These are phyloP conservation scores for Solenodon paradoxus DNA, from an alignment of 2,113 vertebrate genomes.

Conservation along the genomic window DNA sequence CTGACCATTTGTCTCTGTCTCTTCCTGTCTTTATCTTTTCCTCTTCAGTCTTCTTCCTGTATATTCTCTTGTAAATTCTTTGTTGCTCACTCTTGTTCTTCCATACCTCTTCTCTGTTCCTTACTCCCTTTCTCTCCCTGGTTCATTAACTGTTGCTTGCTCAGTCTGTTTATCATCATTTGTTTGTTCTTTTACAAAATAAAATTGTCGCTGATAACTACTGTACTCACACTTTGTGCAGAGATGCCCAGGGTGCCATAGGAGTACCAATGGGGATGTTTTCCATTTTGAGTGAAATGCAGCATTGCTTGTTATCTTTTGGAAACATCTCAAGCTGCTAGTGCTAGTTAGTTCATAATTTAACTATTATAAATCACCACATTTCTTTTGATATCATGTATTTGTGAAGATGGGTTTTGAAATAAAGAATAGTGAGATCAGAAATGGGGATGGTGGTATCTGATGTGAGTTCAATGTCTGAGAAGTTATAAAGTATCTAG, in stretches of 20 bases:
- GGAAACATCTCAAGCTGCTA: background rate
- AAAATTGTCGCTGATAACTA: background rate
- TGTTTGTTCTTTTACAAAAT: background rate
- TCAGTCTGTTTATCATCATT: background rate
- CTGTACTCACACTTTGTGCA: background rate
- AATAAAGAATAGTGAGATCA: background rate
- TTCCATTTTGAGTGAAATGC: background rate
- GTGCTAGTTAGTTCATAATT: background rate
- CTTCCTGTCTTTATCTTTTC: background rate
- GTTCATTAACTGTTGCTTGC: background rate
- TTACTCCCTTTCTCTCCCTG: background rate
- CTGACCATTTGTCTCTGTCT: background rate
- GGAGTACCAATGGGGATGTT: background rate
- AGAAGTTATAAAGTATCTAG: background rate
- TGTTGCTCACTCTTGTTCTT: background rate
- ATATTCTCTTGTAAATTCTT: background rate
- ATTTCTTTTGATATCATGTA: background rate
- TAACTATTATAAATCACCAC: background rate
- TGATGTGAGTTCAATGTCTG: background rate
- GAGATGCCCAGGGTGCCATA: background rate
- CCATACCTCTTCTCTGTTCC: background rate
- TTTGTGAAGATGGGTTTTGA: slow-evolving; percentile 18
- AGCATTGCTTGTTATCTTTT: background rate
- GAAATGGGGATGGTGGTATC: background rate
- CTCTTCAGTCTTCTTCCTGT: background rate